Percentiles rank a stretch among this genome's conserved stretches.
These are phyloP conservation scores for Agrotis segetum DNA, from an alignment of 2,888 invertebrate genomes.

Conservation along the genomic window DNA sequence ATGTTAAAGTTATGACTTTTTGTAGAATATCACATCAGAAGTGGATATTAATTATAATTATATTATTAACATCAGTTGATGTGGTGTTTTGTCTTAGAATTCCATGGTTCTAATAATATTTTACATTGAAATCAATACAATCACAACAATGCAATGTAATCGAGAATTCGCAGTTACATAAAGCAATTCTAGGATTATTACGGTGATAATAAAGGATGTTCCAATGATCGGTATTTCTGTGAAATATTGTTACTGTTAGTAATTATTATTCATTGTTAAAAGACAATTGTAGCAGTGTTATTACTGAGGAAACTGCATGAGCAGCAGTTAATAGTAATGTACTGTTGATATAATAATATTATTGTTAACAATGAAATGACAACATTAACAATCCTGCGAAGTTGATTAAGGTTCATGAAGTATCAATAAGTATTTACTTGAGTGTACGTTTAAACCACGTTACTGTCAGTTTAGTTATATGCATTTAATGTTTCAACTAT, in stretches of 20 bases:
- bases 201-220: too few species aligned
- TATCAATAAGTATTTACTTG: background rate
- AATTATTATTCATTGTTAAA: background rate
- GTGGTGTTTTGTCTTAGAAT: too few species aligned
- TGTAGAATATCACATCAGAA: too few species aligned
- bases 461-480: background rate
- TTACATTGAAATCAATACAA: too few species aligned
- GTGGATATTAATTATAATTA: too few species aligned
- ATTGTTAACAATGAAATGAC: background rate
- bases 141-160: too few species aligned
- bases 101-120: too few species aligned
- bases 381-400: background rate
- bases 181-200: background rate
- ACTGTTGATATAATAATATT: background rate
- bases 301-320: background rate
- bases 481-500: too few species aligned
- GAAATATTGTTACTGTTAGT: background rate
- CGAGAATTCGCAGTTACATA: too few species aligned
- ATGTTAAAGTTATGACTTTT: too few species aligned
- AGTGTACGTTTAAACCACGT: background rate
- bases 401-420: conserved; percentile 12
- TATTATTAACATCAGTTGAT: too few species aligned
- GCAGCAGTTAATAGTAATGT: background rate
- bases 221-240: background rate
- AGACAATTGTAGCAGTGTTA: background rate